phyloP scores from a whole-genome alignment of 2,113 vertebrate genomes.

The Cyprinodon brontotheroides region DNA sequence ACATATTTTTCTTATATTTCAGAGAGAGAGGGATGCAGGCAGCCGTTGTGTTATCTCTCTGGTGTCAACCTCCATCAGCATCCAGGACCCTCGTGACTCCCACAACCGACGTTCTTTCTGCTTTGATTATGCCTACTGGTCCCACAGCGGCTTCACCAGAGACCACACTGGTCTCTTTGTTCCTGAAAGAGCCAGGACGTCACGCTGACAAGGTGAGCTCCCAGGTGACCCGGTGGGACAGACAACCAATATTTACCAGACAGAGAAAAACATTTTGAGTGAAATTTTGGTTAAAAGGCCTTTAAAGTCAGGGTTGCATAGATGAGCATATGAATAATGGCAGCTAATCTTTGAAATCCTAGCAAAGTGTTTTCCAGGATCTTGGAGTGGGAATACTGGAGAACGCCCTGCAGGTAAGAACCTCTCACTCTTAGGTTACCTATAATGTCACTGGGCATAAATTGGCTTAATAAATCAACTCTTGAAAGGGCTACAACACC shows the following conservation, averaged over 20 bases:
- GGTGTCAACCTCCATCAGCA: slow-evolving; percentile 76
- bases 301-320: too few species aligned
- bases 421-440: not conserved
- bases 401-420: slow-evolving; percentile 78
- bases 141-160: slow-evolving; percentile 78
- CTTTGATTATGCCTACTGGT: slow-evolving; percentile 84
- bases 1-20: not conserved
- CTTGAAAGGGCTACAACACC: slow-evolving; percentile 81
- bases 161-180: slow-evolving; percentile 72
- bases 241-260: not conserved
- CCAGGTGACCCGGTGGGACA: not conserved
- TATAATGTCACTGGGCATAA: not conserved
- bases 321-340: too few species aligned
- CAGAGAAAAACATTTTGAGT: not conserved
- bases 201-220: slow-evolving; percentile 84
- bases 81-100: slow-evolving; percentile 76
- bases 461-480: not conserved
- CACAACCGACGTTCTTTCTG: slow-evolving; percentile 76
- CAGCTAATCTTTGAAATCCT: slow-evolving; percentile 1
- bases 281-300: not conserved
- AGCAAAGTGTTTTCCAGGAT: slow-evolving; percentile 81
- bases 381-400: slow-evolving; percentile 83
- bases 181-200: slow-evolving; percentile 77
- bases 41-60: slow-evolving; percentile 82
- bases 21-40: slow-evolving; percentile 84